These are phyloP conservation scores for Dendronephthya gigantea DNA, from an alignment of 64 coral and sea anemone genomes.

Conservation along the genomic window DNA sequence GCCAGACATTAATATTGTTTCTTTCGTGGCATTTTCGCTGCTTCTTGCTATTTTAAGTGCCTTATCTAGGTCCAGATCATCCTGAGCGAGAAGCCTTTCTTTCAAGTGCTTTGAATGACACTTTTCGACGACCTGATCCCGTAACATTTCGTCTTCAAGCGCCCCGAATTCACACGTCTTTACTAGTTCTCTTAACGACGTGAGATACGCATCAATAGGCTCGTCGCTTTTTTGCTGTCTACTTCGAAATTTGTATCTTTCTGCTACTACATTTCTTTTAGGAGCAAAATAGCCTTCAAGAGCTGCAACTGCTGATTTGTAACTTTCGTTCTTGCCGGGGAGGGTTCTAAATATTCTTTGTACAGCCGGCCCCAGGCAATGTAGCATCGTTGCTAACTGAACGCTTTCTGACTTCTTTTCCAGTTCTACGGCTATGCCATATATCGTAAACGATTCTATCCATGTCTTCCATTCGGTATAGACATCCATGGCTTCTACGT, in stretches of 20 bases:
- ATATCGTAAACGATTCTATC: too few relatives aligned
- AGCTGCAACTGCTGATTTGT: not conserved
- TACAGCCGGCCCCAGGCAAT: slow-evolving; percentile 12
- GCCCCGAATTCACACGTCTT: not conserved
- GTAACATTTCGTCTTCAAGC: not conserved
- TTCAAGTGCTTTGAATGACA: not conserved
- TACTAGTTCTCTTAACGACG: too few relatives aligned
- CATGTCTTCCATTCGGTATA: too few relatives aligned
- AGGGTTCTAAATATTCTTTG: slow-evolving; percentile 34
- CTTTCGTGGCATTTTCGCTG: not conserved
- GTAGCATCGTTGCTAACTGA: slow-evolving; percentile 10
- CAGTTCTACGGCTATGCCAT: slow-evolving; percentile 9
- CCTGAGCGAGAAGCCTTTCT: not conserved
- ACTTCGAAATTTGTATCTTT: slow-evolving; percentile 38
- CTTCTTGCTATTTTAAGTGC: not conserved
- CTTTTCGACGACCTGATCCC: not conserved
- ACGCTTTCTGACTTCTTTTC: not conserved
- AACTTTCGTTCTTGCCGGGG: not conserved
- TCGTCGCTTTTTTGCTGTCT: too few relatives aligned
- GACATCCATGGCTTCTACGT: too few relatives aligned
- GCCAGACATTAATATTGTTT: too few relatives aligned
- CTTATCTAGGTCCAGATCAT: not conserved
- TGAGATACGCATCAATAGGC: too few relatives aligned
- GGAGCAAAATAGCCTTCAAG: slow-evolving; percentile 16
- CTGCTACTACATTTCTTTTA: too few relatives aligned